Evolutionary conservation across 2,113 vertebrate species (phyloP).

Genomic region (Martes martes): DNA sequence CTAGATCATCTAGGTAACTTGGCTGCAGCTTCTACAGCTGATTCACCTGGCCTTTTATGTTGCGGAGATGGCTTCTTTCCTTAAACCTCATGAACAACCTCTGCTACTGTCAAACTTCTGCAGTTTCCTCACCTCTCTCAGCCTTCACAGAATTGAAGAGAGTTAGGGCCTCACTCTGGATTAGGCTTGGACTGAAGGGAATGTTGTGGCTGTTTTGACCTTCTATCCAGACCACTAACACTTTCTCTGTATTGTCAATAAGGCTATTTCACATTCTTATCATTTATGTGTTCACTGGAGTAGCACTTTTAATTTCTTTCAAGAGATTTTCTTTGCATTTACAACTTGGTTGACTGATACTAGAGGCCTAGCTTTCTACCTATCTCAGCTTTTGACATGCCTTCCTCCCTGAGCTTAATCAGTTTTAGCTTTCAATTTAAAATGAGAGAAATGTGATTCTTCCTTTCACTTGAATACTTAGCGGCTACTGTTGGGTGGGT

Average conservation of each 20-base stretch:
- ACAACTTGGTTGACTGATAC: neutral
- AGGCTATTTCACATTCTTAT: neutral
- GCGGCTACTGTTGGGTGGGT: neutral
- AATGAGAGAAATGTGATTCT: neutral
- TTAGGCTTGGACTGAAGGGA: neutral
- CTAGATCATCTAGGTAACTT: neutral
- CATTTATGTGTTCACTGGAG: neutral
- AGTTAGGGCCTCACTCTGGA: neutral
- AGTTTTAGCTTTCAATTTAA: neutral
- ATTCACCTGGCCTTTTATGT: neutral
- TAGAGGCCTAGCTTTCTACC: neutral
- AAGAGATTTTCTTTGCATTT: neutral
- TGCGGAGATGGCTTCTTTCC: neutral
- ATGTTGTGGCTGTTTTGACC: neutral
- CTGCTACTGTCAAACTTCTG: neutral
- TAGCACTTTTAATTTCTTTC: neutral
- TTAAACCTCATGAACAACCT: neutral
- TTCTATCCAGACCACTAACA: neutral
- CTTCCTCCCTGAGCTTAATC: neutral
- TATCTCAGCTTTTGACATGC: neutral
- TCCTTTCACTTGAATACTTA: neutral
- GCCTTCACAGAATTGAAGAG: neutral
- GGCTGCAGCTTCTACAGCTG: neutral
- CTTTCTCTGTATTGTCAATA: neutral
- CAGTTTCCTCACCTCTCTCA: neutral